Base-by-base conservation (phyloP, 2,888 invertebrate species). In the Pheosia gnoma region DNA sequence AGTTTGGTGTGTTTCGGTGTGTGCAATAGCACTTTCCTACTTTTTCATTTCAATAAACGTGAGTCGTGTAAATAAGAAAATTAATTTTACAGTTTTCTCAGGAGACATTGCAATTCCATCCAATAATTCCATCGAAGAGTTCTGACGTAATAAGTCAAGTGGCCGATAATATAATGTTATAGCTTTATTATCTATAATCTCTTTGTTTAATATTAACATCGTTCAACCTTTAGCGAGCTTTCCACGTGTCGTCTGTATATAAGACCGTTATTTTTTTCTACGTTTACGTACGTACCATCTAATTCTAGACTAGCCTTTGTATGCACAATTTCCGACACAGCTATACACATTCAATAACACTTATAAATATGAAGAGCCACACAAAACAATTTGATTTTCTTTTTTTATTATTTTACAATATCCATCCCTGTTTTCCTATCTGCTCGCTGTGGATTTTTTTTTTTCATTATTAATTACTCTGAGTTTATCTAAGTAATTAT, bases 371-470 rank as follows among this genome's bases (percentile, higher is more conserved):
- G 79, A 87, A 89, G 89, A 90, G 88, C 85, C 91, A 90, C 91
- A 89, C 88, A 88, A 89, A 91, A 90, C 89, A 86, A 71, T 77
- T 75, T 72, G 75, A 58, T 82, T 86, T 85, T 85, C 6, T 83
- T 81, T 88, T 85, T 84, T 83, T 85, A 84, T 85, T 84, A 85
- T 85, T 87, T 88, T 81, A 86, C 82, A 88, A 83, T 89, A 87
- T 88, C 88, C 92, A 90, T 93, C 93, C 93, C 93, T 93, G 93
- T 93, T 93, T 93, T 89, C 93, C 91, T 93, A 91, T 83, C 91
- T 91, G 91, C 87, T 90, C 89, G 88, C 89, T 88, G 90, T 90
- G 86, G 84, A 83, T 84, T 87, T 82, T 84, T 77, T 84, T 10
- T 83, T 82, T 87, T 77, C 67, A 75, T 77, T 83, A 83, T 85